Evolutionary conservation across 2,797 vertebrate species (phyloP).

Genomic region (Enteromius radiatus): DNA sequence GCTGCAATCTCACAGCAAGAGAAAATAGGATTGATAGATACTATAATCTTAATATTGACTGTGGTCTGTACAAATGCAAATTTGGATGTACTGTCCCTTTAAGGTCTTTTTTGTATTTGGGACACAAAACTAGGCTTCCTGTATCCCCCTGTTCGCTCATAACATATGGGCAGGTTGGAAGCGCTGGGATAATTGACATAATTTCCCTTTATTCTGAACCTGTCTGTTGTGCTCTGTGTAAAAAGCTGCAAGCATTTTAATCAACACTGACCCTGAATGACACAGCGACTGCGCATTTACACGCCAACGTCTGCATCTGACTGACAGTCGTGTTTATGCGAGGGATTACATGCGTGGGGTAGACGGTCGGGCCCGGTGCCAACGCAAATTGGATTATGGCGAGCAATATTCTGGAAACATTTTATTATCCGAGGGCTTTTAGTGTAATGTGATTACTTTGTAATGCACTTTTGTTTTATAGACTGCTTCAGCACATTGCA

Average conservation of each 20-base stretch:
- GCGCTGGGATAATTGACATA: slow-evolving; percentile 49
- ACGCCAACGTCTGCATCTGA: slow-evolving; percentile 54
- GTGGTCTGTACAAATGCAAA: neutral
- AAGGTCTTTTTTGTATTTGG: slow-evolving; percentile 20
- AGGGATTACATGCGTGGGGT: slow-evolving; percentile 66
- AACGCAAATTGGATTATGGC: slow-evolving; percentile 76
- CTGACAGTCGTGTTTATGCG: slow-evolving; percentile 61
- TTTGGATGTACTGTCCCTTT: neutral
- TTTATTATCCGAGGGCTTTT: slow-evolving; percentile 75
- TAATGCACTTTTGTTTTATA: slow-evolving; percentile 73
- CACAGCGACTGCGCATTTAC: slow-evolving; percentile 37
- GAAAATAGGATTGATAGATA: neutral
- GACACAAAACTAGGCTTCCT: neutral
- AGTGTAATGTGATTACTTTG: slow-evolving; percentile 78
- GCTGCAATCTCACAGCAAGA: neutral
- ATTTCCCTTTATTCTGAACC: slow-evolving; percentile 55
- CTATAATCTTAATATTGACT: neutral
- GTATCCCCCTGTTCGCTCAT: slow-evolving; percentile 15
- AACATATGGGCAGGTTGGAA: slow-evolving; percentile 32
- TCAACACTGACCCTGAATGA: slow-evolving; percentile 53
- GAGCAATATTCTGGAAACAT: slow-evolving; percentile 70
- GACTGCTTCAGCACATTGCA: slow-evolving; percentile 68
- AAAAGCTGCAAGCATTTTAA: slow-evolving; percentile 49
- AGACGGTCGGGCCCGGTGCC: slow-evolving; percentile 69
- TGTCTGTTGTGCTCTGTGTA: slow-evolving; percentile 47